A percentile compares a stretch with the other conserved stretches of the same genome.
Conservation (phyloP, 2,888 invertebrate genomes). For the Beris morrisii region DNA sequence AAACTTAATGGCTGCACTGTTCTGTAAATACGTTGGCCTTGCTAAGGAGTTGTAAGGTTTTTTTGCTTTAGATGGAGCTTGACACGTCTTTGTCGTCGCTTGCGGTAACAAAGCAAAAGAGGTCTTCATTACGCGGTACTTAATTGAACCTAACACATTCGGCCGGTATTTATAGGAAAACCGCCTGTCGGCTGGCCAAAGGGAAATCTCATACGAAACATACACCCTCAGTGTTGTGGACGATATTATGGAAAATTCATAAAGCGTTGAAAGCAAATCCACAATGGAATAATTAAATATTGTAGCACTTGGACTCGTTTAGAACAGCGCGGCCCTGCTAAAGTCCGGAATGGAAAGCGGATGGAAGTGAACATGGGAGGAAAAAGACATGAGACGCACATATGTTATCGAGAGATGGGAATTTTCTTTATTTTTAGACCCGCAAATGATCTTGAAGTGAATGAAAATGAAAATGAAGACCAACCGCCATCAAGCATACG, state of each 20-base stretch:
- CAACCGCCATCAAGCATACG: conserved; percentile 10
- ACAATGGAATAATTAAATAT: conserved; percentile 37
- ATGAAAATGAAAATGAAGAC: conserved; percentile 20
- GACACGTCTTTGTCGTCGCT: background rate
- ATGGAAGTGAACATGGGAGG: background rate
- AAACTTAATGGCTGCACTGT: too few species aligned
- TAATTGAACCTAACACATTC: background rate
- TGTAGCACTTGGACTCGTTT: conserved; percentile 30
- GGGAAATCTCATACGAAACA: background rate
- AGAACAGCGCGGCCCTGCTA: background rate
- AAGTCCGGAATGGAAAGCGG: conserved; percentile 1
- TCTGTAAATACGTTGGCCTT: too few species aligned
- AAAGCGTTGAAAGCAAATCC: conserved; percentile 34
- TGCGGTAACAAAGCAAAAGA: background rate
- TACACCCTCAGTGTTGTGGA: background rate
- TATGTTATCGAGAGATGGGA: too few species aligned
- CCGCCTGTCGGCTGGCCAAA: background rate
- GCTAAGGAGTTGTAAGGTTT: too few species aligned
- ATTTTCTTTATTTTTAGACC: conserved; percentile 18
- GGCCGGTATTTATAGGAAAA: background rate
- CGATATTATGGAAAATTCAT: conserved; percentile 28
- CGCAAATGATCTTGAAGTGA: conserved; percentile 12
- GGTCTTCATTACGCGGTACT: background rate
- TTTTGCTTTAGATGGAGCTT: too few species aligned
- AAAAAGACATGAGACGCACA: background rate